Base-by-base conservation (phyloP, 2,113 vertebrate genomes). In the Ctenomys sociabilis region DNA sequence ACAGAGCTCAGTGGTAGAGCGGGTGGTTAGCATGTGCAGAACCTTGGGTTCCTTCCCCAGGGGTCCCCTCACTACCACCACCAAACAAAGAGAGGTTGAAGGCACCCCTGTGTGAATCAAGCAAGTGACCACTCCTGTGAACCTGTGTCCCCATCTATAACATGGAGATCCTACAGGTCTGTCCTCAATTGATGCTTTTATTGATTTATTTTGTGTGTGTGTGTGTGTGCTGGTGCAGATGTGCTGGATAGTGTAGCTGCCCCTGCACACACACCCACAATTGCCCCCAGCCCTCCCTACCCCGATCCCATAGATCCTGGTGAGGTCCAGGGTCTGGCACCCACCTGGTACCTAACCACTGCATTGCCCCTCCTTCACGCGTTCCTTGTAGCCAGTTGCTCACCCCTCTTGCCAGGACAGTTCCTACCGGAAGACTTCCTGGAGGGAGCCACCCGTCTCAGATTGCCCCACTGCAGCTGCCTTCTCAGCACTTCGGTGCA, bases 401-500 rank as follows among this genome's bases (percentile, higher is more conserved):
- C n/a, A 54, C 37, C 64, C 61, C 52, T 77, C 13, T 35, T 72
- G 63, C 85, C 77, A 35, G 70, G 78, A 45, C 35, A 85, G 52
- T 81, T 81, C 91, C 87, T 96, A 72, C 94, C 5, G 88, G 97
- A 97, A 98, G 92, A 49, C 93, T 97, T 96, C 95, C 85, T 97
- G 77, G 90, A 94, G 92, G 94, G 97, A 86, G 43, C 92, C 90
- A 40, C 97, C 97, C 77, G 11, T 92, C 97, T 97, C 95, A 17
- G 77, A 93, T 97, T 97, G 97, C 97, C 93, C 93, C 95, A 97
- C 93, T 24, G 30, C 0, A 0, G 94, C 95, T 97, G 97, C 97
- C 93, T 86, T 30, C 97, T 97, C 97, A 97, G 97, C 97, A 97
- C 70, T 97, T 95, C 10, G 52, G 40, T 80, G 78, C 94, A 93